Conservation (phyloP, 2,113 vertebrate genomes). For the Siniperca chuatsi region DNA sequence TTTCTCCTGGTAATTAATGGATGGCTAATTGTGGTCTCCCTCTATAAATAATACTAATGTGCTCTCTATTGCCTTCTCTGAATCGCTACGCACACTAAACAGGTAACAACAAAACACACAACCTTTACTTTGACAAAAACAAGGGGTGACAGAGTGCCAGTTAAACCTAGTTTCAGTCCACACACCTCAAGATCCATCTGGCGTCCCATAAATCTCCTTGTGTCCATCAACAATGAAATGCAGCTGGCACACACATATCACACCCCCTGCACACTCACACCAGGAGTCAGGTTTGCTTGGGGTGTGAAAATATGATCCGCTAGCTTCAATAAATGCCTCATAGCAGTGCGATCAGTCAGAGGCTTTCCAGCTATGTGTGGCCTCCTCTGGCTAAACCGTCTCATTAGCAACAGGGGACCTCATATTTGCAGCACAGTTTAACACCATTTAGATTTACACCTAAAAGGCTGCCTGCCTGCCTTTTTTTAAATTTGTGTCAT, state of each 20-base stretch:
- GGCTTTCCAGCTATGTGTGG: constrained; percentile 81
- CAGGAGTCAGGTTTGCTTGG: constrained; percentile 84
- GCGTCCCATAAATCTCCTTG: constrained; percentile 86
- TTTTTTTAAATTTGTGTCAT: constrained; percentile 52
- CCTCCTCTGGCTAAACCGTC: constrained; percentile 80
- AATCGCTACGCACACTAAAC: constrained; percentile 56
- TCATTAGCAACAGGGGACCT: constrained; percentile 84
- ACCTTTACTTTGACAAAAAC: constrained; percentile 35
- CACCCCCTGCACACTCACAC: constrained; percentile 53
- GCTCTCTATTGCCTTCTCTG: constrained; percentile 66
- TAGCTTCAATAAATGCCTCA: constrained; percentile 84
- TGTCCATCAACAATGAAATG: constrained; percentile 85
- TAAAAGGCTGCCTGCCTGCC: constrained; percentile 48
- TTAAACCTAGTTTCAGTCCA: constrained; percentile 38
- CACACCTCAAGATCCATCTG: constrained; percentile 48
- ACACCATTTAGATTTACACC: constrained; percentile 81
- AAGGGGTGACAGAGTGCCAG: neutral
- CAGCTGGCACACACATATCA: constrained; percentile 83
- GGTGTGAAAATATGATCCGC: constrained; percentile 90
- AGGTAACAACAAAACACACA: constrained; percentile 32
- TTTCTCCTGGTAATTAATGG: constrained; percentile 82
- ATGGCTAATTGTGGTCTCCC: constrained; percentile 82
- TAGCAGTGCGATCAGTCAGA: constrained; percentile 82
- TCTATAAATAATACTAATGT: constrained; percentile 80
- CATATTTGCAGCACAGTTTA: constrained; percentile 83